A percentile compares a stretch with the other conserved stretches of the same genome.
Evolutionary conservation across 2,113 vertebrate species (phyloP).

Genomic region (Python bivittatus): DNA sequence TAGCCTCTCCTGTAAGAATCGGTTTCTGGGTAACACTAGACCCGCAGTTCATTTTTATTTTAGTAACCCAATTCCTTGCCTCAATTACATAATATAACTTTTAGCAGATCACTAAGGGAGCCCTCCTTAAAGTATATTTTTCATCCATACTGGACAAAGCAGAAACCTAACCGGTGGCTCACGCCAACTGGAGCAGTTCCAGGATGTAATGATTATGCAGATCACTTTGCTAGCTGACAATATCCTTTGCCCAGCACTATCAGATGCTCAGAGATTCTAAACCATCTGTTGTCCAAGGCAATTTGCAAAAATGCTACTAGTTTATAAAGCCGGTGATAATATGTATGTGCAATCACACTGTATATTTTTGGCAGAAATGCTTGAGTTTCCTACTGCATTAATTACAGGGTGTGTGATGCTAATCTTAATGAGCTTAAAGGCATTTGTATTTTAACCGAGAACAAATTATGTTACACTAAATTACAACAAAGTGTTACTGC

Average conservation of each 20-base stretch:
- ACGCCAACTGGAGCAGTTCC: not conserved
- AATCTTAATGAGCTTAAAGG: not conserved
- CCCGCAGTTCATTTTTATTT: not conserved
- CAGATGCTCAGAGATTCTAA: not conserved
- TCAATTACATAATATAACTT: not conserved
- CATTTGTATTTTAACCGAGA: not conserved
- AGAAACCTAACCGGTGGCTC: not conserved
- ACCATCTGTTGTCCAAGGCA: not conserved
- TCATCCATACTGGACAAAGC: not conserved
- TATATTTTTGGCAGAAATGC: not conserved
- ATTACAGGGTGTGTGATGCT: not conserved
- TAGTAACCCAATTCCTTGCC: not conserved
- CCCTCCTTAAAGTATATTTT: not conserved
- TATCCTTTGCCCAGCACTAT: not conserved
- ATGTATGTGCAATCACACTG: too few relatives aligned
- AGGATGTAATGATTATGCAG: not conserved
- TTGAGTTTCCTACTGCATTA: not conserved
- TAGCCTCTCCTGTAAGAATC: not conserved
- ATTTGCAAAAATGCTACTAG: not conserved
- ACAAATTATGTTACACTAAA: not conserved
- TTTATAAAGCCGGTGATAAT: not conserved
- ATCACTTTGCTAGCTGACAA: not conserved
- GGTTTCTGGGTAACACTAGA: not conserved
- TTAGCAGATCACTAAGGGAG: not conserved
- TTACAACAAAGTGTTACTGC: not conserved